Conservation (phyloP, 1,140 invertebrate species). For the Drosophila nigrodunni region DNA sequence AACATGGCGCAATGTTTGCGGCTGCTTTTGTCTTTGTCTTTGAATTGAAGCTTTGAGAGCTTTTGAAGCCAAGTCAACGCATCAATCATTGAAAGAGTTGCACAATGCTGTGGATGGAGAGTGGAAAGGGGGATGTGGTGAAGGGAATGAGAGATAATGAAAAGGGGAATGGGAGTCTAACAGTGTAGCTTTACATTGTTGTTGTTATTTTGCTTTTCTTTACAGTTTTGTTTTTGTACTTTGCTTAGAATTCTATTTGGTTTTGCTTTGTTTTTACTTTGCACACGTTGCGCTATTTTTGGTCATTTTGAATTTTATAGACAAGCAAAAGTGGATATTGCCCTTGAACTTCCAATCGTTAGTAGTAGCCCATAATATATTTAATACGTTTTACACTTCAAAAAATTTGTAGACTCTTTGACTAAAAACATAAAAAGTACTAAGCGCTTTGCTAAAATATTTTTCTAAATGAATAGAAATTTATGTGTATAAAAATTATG, state of each 20-base stretch:
- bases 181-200: conserved; percentile 39
- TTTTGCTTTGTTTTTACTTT: conserved; percentile 1
- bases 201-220: conserved; percentile 1
- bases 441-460: too few relatives aligned
- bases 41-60: conserved; percentile 59
- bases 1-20: conserved; percentile 23
- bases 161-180: too few relatives aligned
- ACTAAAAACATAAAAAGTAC: too few relatives aligned
- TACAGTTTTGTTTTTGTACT: neutral
- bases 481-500: too few relatives aligned
- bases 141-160: too few relatives aligned
- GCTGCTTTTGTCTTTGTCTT: conserved; percentile 51
- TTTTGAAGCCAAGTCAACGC: conserved; percentile 72
- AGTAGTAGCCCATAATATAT: conserved; percentile 27
- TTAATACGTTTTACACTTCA: conserved; percentile 14
- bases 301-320: conserved; percentile 49
- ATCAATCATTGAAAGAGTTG: conserved; percentile 70
- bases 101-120: conserved; percentile 46
- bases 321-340: conserved; percentile 29
- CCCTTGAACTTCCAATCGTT: conserved; percentile 61
- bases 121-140: neutral
- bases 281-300: conserved; percentile 28
- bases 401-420: too few relatives aligned
- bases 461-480: too few relatives aligned
- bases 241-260: conserved; percentile 43